Evolutionary conservation across 2,888 invertebrate genomes (phyloP).

Genomic region (Epirrhoe alternata): DNA sequence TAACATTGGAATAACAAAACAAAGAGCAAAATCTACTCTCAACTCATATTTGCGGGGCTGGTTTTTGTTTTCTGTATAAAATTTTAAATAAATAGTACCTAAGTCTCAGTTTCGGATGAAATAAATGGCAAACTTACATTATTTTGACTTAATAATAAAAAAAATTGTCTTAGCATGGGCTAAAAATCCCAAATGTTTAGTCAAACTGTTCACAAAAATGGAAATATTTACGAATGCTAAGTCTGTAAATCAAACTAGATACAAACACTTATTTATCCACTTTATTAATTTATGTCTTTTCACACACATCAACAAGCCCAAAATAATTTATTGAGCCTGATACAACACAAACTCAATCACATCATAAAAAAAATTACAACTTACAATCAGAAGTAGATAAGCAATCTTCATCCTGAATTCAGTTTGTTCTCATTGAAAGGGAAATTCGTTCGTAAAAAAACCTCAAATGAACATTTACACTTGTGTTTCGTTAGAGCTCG

Average conservation of each 20-base stretch:
- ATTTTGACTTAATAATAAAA: no score
- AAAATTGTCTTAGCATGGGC: no score
- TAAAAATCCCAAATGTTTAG: no score
- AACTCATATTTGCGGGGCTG: no score
- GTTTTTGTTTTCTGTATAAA: no score
- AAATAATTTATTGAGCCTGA: neutral
- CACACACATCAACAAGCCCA: neutral
- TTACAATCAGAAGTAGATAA: constrained; percentile 72
- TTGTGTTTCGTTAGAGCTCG: constrained; percentile 75
- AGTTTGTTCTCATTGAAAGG: constrained; percentile 58
- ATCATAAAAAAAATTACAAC: constrained; percentile 46
- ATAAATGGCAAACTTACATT: no score
- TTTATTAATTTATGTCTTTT: neutral
- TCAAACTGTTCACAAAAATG: no score
- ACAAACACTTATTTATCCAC: neutral
- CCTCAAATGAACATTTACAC: constrained; percentile 55
- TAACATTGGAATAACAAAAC: no score
- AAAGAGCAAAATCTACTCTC: no score
- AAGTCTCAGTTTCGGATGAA: no score
- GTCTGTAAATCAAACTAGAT: neutral
- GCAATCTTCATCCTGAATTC: constrained; percentile 72
- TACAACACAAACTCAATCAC: constrained; percentile 12
- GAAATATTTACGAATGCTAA: no score
- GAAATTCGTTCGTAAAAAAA: constrained; percentile 76
- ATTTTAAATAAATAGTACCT: no score